Evolutionary conservation across 2,888 invertebrate species (phyloP).

Genomic region (Embidobia sp.): DNA sequence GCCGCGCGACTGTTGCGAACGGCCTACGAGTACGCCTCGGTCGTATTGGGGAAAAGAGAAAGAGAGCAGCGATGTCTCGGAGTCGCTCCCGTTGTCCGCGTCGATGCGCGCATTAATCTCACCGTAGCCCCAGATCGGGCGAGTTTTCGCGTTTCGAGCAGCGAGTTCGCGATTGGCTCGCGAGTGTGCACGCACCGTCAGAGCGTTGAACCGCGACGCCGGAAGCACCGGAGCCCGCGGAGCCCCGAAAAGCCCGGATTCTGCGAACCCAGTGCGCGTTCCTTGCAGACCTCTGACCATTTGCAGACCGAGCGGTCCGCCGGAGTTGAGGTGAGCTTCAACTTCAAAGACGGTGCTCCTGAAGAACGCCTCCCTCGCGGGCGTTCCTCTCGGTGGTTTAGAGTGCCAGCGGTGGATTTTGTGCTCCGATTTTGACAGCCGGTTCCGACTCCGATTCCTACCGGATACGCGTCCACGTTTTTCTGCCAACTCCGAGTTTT

Average conservation of each 20-base stretch:
- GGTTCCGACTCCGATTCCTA: no score
- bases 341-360: slow-evolving; percentile 14
- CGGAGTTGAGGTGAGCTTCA: slow-evolving; percentile 56
- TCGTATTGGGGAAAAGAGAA: slow-evolving; percentile 26
- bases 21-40: no score
- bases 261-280: slow-evolving; percentile 9
- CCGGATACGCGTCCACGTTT: no score
- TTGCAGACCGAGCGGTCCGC: slow-evolving; percentile 42
- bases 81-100: slow-evolving; percentile 52
- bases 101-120: slow-evolving; percentile 57
- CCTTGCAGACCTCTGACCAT: slow-evolving; percentile 30
- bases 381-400: no score
- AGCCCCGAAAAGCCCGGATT: slow-evolving; percentile 12
- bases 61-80: slow-evolving; percentile 50
- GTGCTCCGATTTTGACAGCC: no score
- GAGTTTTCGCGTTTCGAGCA: slow-evolving; percentile 28
- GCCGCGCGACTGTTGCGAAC: no score
- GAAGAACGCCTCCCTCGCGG: slow-evolving; percentile 10
- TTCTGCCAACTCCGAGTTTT: no score
- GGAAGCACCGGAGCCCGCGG: slow-evolving; percentile 43
- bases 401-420: no score
- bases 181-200: slow-evolving; percentile 35
- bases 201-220: slow-evolving; percentile 59
- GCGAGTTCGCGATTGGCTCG: slow-evolving; percentile 22
- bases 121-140: slow-evolving; percentile 48